Evolutionary conservation across 2,113 vertebrate species (phyloP).

Genomic region (Numida meleagris): DNA sequence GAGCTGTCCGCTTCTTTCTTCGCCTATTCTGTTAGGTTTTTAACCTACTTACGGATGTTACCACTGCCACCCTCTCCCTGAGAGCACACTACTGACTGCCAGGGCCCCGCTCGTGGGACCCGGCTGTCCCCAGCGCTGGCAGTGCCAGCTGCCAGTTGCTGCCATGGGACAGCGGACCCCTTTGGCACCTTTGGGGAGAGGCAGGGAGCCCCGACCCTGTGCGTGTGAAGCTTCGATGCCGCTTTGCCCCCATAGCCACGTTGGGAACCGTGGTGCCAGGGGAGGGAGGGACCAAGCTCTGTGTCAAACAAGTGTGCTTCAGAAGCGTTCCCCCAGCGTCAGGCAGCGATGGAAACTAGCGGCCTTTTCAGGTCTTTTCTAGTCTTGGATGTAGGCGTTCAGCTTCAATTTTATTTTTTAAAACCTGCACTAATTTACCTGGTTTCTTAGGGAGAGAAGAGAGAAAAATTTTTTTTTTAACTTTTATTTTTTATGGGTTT

Average conservation of each 20-base stretch:
- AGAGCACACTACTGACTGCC: not conserved
- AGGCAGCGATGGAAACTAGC: conserved; percentile 59
- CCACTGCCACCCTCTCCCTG: conserved; percentile 42
- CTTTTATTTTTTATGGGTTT: conserved; percentile 84
- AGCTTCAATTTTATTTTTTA: conserved; percentile 82
- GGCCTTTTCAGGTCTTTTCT: conserved; percentile 72
- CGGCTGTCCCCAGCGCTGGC: not conserved
- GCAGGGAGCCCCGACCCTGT: not conserved
- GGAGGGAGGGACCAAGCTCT: conserved; percentile 69
- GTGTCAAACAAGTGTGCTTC: conserved; percentile 66
- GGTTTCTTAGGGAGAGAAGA: conserved; percentile 80
- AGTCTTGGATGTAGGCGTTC: conserved; percentile 79
- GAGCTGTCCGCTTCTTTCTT: not conserved
- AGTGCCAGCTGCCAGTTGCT: not conserved
- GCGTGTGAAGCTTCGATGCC: conserved; percentile 57
- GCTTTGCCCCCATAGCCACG: conserved; percentile 58
- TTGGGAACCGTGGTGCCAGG: conserved; percentile 20
- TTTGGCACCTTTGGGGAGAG: not conserved
- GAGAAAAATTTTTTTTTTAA: conserved; percentile 62
- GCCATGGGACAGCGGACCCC: not conserved
- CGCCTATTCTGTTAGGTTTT: not conserved
- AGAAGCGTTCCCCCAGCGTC: conserved; percentile 61
- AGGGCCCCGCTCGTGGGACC: not conserved
- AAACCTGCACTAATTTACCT: conserved; percentile 86
- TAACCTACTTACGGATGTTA: accelerated